These are phyloP conservation scores for Phania funesta DNA, from an alignment of 2,888 invertebrate species.

Conservation along the genomic window DNA sequence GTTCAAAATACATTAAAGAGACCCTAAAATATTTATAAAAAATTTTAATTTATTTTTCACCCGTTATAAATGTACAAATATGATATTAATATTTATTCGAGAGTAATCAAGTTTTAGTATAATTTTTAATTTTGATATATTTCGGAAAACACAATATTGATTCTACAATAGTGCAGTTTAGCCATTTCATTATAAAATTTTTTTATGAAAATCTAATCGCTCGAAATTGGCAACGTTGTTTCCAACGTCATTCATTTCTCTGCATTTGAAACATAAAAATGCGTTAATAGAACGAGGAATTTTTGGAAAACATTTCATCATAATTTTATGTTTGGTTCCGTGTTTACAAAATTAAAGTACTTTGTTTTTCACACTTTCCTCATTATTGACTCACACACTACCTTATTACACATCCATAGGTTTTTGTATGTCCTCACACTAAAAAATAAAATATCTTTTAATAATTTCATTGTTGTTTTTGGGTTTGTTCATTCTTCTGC, in stretches of 20 bases:
- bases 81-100: too few relatives aligned
- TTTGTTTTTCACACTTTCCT: conserved; percentile 54
- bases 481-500: conserved; percentile 35
- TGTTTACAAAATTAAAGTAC: conserved; percentile 28
- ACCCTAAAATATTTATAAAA: too few relatives aligned
- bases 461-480: conserved; percentile 1
- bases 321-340: conserved; percentile 38
- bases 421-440: conserved; percentile 1
- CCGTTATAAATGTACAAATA: too few relatives aligned
- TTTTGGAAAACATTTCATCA: conserved; percentile 45
- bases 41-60: too few relatives aligned
- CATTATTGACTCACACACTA: conserved; percentile 4
- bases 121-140: too few relatives aligned
- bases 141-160: too few relatives aligned
- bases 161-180: too few relatives aligned
- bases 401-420: neutral
- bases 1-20: too few relatives aligned
- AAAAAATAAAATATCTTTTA: conserved; percentile 1
- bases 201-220: too few relatives aligned
- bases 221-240: too few relatives aligned
- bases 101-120: too few relatives aligned
- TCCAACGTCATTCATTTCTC: neutral
- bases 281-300: neutral
- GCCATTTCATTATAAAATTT: too few relatives aligned
- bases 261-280: neutral